Percentiles rank a stretch among this genome's conserved stretches.
Evolutionary conservation across 2,888 invertebrate species (phyloP).

Genomic region (Lomographa bimaculata): DNA sequence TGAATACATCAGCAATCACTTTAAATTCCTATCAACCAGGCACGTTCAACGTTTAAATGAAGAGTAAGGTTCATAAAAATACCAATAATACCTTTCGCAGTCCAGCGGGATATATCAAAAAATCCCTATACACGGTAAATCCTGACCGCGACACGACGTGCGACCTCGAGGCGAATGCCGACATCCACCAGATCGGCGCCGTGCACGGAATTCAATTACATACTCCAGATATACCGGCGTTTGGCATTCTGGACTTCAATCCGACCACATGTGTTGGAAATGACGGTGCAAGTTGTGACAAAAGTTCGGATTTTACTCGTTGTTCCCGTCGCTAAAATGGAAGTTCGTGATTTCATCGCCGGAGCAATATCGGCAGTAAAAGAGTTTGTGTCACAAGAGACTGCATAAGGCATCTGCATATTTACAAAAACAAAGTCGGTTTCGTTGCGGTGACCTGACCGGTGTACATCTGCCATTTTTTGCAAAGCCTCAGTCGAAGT

Average conservation of each 20-base stretch:
- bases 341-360: conserved; percentile 4
- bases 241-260: conserved; percentile 45
- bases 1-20: too few relatives aligned
- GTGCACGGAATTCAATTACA: conserved; percentile 73
- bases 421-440: too few relatives aligned
- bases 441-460: conserved; percentile 31
- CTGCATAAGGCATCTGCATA: too few relatives aligned
- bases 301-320: conserved; percentile 14
- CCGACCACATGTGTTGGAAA: conserved; percentile 26
- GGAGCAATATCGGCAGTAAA: not conserved
- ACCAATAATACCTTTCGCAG: conserved; percentile 57
- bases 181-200: conserved; percentile 42
- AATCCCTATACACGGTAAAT: conserved; percentile 70
- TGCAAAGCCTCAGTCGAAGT: conserved; percentile 57
- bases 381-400: too few relatives aligned
- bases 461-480: conserved; percentile 53
- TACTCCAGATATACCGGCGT: conserved; percentile 51
- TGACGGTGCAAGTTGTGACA: conserved; percentile 20
- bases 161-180: conserved; percentile 52
- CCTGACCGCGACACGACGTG: conserved; percentile 67
- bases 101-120: conserved; percentile 63
- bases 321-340: not conserved
- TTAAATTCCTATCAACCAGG: too few relatives aligned
- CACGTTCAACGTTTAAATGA: too few relatives aligned
- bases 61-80: conserved; percentile 63